These are phyloP conservation scores for Notarius quadriscutis DNA, from an alignment of 2,113 vertebrate species.

Conservation along the genomic window DNA sequence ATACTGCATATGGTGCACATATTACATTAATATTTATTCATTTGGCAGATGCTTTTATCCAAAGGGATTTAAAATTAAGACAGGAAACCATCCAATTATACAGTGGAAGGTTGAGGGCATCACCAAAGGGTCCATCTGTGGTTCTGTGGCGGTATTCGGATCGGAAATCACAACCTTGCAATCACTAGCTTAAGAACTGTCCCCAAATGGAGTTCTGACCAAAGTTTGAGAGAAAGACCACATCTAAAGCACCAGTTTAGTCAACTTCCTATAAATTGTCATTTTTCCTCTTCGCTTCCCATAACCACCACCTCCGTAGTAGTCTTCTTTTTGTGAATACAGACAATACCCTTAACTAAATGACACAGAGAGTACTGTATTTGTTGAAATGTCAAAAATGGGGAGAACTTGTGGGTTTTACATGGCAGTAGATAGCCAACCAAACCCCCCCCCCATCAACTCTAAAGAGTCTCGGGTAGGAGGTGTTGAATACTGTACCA, in stretches of 20 bases:
- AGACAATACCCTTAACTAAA: background rate
- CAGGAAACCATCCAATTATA: background rate
- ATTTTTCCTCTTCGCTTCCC: background rate
- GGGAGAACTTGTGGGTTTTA: background rate
- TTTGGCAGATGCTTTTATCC: background rate
- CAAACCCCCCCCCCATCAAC: no score
- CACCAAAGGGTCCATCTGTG: background rate
- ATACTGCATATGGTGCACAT: background rate
- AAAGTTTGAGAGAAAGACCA: background rate
- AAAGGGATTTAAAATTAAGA: background rate
- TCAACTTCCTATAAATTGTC: background rate
- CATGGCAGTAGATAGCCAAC: background rate
- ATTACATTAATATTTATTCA: background rate
- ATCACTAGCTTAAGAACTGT: background rate
- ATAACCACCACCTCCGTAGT: background rate
- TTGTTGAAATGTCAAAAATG: background rate
- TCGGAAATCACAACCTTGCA: background rate
- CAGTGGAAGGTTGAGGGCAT: background rate
- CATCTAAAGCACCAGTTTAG: background rate
- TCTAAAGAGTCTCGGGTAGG: background rate
- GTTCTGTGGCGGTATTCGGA: background rate
- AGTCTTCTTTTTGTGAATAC: background rate
- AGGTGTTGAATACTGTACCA: background rate
- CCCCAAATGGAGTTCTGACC: background rate
- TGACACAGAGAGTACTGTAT: background rate